Conservation (phyloP, 1,140 invertebrate species). For the Meloidogyne chitwoodi region DNA sequence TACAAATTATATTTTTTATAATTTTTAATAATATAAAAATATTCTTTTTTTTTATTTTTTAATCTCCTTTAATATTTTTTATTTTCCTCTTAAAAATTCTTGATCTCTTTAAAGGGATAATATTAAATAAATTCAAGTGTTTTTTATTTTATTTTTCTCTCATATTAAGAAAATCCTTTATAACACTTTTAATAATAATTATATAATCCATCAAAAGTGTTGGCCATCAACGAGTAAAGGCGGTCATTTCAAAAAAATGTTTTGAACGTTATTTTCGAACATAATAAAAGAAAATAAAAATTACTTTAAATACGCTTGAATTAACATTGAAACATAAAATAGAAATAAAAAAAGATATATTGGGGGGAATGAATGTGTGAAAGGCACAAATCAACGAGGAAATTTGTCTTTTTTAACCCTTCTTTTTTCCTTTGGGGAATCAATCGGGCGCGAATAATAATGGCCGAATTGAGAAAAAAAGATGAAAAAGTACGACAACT, state of each 20-base stretch:
- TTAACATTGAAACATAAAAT: not conserved
- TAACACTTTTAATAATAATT: too few relatives aligned
- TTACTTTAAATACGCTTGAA: not conserved
- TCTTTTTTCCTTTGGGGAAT: not conserved
- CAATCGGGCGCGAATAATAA: not conserved
- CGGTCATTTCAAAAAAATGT: not conserved
- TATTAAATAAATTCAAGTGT: not conserved
- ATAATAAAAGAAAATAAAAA: not conserved
- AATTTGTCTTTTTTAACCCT: not conserved
- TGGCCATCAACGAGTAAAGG: not conserved
- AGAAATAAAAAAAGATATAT: not conserved
- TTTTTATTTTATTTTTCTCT: not conserved
- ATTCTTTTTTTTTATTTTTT: too few relatives aligned
- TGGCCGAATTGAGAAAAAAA: not conserved
- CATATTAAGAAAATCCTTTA: not conserved
- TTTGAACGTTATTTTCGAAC: not conserved
- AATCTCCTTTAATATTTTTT: too few relatives aligned
- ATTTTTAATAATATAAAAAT: too few relatives aligned
- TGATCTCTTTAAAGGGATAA: too few relatives aligned
- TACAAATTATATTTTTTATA: not conserved
- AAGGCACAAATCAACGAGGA: not conserved
- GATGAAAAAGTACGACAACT: not conserved
- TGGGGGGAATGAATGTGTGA: not conserved
- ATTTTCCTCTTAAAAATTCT: too few relatives aligned
- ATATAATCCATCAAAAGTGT: not conserved